Percentiles rank a stretch among this genome's conserved stretches.
These are phyloP conservation scores for Mugil cephalus DNA, from an alignment of 2,113 vertebrate genomes.

Conservation along the genomic window DNA sequence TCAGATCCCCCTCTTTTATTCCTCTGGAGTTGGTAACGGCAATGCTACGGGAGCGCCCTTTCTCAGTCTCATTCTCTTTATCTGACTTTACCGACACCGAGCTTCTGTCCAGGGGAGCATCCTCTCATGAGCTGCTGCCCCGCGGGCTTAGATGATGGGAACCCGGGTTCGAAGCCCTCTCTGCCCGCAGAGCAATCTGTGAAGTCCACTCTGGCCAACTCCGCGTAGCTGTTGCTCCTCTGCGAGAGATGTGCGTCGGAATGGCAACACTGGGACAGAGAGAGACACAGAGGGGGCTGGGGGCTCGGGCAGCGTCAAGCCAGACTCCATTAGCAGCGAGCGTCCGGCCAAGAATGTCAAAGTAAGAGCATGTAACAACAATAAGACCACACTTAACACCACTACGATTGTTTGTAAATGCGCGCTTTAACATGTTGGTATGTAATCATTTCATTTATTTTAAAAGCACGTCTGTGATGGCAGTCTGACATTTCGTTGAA, in stretches of 20 bases:
- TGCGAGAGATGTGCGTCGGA: slow-evolving; percentile 79
- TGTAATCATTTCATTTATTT: too few species aligned
- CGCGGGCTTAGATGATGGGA: background rate
- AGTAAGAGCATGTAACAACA: slow-evolving; percentile 22
- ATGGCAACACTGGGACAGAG: slow-evolving; percentile 73
- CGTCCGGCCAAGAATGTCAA: slow-evolving; percentile 43
- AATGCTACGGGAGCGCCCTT: slow-evolving; percentile 37
- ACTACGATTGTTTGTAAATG: too few species aligned
- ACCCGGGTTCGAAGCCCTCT: background rate
- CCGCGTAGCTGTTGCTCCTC: slow-evolving; percentile 81
- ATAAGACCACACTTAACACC: too few species aligned
- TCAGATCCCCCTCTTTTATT: slow-evolving; percentile 28
- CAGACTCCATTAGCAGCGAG: accelerated
- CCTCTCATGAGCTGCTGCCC: slow-evolving; percentile 17
- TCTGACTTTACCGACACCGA: slow-evolving; percentile 54
- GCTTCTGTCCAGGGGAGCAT: slow-evolving; percentile 64
- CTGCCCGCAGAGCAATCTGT: slow-evolving; percentile 2
- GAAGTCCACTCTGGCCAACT: slow-evolving; percentile 60
- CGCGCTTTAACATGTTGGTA: too few species aligned
- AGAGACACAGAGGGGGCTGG: slow-evolving; percentile 23
- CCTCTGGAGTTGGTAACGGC: slow-evolving; percentile 25
- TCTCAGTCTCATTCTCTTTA: slow-evolving; percentile 56
- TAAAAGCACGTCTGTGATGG: too few species aligned
- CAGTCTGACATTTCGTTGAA: too few species aligned
- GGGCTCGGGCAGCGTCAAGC: slow-evolving; percentile 21